phyloP scores from a whole-genome alignment of 1,140 invertebrate genomes.

The Drosophila mayri region DNA sequence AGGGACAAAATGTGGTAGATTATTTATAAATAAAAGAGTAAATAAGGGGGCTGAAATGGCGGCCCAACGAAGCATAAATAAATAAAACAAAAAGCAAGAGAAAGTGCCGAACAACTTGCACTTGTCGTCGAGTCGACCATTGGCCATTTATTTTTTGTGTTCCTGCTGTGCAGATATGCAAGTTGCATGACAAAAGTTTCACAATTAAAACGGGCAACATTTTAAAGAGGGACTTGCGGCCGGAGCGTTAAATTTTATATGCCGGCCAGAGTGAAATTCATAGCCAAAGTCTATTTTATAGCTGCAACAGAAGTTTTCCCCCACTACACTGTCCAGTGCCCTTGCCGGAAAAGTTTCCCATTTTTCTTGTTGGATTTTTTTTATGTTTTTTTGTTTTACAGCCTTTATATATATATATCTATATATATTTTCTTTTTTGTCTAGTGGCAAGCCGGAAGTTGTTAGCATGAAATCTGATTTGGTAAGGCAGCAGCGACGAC shows the following conservation, averaged over 20 bases:
- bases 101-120: constrained; percentile 63
- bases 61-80: constrained; percentile 55
- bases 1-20: constrained; percentile 16
- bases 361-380: constrained; percentile 44
- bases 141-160: constrained; percentile 23
- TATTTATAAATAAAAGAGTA: constrained; percentile 41
- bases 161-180: constrained; percentile 61
- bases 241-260: constrained; percentile 56
- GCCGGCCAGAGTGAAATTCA: constrained; percentile 48
- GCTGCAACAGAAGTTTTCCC: constrained; percentile 41
- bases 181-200: constrained; percentile 66
- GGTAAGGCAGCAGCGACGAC: constrained; percentile 29
- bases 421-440: constrained; percentile 16
- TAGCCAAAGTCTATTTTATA: constrained; percentile 68
- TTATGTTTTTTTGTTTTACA: constrained; percentile 20
- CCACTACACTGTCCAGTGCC: constrained; percentile 2
- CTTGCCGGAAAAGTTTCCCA: constrained; percentile 43
- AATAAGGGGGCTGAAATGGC: constrained; percentile 20
- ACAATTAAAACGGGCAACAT: constrained; percentile 71
- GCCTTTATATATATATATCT: constrained; percentile 25
- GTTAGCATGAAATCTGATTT: constrained; percentile 65
- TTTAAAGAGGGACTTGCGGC: constrained; percentile 53
- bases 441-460: constrained; percentile 52
- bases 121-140: constrained; percentile 52
- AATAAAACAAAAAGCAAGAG: constrained; percentile 52